phyloP scores from a whole-genome alignment of 2,797 vertebrate genomes.

The Notoglanidium macrostoma region DNA sequence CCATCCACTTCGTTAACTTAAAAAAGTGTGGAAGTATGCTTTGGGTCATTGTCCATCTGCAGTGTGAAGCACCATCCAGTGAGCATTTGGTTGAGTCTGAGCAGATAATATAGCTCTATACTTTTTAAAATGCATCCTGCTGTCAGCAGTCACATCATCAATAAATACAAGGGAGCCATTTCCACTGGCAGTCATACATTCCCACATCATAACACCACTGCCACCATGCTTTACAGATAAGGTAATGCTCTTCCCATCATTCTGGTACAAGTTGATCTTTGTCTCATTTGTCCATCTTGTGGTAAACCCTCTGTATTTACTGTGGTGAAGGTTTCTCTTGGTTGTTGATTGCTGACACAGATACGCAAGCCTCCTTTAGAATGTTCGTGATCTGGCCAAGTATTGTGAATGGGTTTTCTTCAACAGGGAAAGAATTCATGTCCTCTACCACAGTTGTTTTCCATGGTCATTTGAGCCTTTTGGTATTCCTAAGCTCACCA shows the following conservation, averaged over 20 bases:
- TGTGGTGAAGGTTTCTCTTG: not conserved
- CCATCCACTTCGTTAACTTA: not conserved
- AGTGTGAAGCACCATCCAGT: not conserved
- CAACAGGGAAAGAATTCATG: not conserved
- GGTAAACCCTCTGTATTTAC: not conserved
- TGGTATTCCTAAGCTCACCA: not conserved
- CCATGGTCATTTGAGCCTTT: not conserved
- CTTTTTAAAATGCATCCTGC: not conserved
- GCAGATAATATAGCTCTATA: not conserved
- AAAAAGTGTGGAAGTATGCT: not conserved
- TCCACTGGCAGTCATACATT: not conserved
- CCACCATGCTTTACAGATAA: not conserved
- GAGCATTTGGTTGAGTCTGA: not conserved
- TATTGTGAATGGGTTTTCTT: not conserved
- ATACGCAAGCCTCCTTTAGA: not conserved
- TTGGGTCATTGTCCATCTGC: not conserved
- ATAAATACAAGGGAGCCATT: not conserved
- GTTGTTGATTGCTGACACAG: not conserved
- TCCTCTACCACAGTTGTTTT: not conserved
- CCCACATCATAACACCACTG: not conserved
- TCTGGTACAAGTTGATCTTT: not conserved
- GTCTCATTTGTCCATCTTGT: not conserved
- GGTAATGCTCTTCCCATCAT: not conserved
- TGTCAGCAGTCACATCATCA: not conserved
- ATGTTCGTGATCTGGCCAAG: not conserved